These are phyloP conservation scores for Vulpes vulpes DNA, from an alignment of 2,113 vertebrate species.

Conservation along the genomic window DNA sequence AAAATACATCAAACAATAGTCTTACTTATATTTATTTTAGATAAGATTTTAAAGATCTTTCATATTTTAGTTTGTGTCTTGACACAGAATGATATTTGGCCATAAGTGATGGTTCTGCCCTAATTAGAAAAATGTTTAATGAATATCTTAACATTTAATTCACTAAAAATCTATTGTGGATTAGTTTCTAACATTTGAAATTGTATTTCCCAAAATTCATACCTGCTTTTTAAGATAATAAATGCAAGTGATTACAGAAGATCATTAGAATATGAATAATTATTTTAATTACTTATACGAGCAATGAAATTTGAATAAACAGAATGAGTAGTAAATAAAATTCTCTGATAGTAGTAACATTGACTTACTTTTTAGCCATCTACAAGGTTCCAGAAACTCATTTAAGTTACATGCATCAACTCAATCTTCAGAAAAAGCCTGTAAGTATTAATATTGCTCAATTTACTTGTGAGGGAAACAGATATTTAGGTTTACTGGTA, in stretches of 20 bases:
- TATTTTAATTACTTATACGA: neutral
- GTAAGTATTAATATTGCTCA: neutral
- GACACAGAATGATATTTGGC: neutral
- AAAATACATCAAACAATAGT: neutral
- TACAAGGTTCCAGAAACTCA: neutral
- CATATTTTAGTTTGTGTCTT: neutral
- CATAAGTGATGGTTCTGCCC: neutral
- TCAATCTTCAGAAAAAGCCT: neutral
- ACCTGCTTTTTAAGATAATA: neutral
- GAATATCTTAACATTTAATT: neutral
- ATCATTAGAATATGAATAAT: neutral
- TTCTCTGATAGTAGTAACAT: neutral
- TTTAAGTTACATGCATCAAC: neutral
- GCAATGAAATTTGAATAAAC: neutral
- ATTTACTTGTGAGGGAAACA: neutral
- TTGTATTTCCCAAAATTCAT: neutral
- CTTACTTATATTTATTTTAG: neutral
- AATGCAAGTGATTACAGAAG: neutral
- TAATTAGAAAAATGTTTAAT: neutral
- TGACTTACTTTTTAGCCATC: neutral
- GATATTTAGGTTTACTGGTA: neutral
- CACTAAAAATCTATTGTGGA: neutral
- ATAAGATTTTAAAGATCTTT: neutral
- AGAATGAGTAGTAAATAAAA: neutral
- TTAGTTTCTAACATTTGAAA: slow-evolving; percentile 10